These are phyloP conservation scores for Lithobates sylvaticus DNA, from an alignment of 2,797 vertebrate genomes.

Conservation along the genomic window DNA sequence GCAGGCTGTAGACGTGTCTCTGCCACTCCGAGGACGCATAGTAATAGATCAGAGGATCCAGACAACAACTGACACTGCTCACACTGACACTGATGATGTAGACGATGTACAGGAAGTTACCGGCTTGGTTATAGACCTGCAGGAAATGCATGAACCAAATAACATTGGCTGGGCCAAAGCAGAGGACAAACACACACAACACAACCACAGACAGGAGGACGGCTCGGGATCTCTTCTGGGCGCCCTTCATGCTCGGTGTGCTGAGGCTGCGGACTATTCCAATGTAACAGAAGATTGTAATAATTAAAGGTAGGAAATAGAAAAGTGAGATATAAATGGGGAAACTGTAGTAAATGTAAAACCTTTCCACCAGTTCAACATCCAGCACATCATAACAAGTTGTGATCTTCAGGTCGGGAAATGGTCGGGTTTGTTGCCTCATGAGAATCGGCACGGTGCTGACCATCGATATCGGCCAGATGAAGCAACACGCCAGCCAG, in stretches of 20 bases:
- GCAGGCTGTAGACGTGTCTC: no score
- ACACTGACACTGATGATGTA: no score
- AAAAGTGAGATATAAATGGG: slow-evolving; percentile 80
- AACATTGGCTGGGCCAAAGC: slow-evolving; percentile 90
- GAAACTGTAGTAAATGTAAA: slow-evolving; percentile 84
- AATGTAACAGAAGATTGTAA: slow-evolving; percentile 82
- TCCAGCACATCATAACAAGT: slow-evolving; percentile 88
- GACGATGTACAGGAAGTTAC: no score
- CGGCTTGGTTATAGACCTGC: no score
- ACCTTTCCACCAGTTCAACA: slow-evolving; percentile 67
- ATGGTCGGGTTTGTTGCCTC: slow-evolving; percentile 80
- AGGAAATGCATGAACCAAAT: slow-evolving; percentile 87
- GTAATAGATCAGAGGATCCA: no score
- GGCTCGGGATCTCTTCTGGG: slow-evolving; percentile 82
- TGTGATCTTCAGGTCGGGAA: slow-evolving; percentile 73
- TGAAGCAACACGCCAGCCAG: slow-evolving; percentile 68
- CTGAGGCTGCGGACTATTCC: slow-evolving; percentile 85
- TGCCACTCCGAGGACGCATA: no score
- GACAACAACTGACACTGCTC: no score
- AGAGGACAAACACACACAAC: slow-evolving; percentile 87
- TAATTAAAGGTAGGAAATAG: slow-evolving; percentile 81
- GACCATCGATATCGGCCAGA: slow-evolving; percentile 83
- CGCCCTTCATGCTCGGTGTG: slow-evolving; percentile 75
- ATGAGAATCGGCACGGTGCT: slow-evolving; percentile 87
- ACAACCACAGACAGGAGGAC: slow-evolving; percentile 83